Evolutionary conservation across 2,113 vertebrate genomes (phyloP).

Genomic region (Centropus unirufus): DNA sequence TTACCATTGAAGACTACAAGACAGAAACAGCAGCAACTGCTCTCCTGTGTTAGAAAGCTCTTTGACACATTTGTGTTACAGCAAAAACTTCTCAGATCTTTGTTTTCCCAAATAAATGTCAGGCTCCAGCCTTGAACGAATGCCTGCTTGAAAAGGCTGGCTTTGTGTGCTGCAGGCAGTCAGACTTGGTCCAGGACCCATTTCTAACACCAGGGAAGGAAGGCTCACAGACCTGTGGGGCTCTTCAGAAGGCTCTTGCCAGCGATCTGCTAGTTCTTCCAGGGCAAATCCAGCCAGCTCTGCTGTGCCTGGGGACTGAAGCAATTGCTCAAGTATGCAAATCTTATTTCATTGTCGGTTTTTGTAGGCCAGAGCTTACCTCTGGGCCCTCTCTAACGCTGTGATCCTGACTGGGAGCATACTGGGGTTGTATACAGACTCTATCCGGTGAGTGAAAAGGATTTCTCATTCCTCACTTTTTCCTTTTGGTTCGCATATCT

Average conservation of each 20-base stretch:
- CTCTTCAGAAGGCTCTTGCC: neutral
- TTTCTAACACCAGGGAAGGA: neutral
- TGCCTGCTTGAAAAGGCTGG: neutral
- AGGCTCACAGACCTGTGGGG: neutral
- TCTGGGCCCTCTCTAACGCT: neutral
- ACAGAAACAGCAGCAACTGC: neutral
- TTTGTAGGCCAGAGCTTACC: neutral
- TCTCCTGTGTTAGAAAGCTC: neutral
- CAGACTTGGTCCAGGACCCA: neutral
- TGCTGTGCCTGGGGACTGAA: neutral
- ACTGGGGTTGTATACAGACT: neutral
- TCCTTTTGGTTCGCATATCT: neutral
- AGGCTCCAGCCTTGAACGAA: neutral
- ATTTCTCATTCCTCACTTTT: neutral
- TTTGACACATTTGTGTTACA: neutral
- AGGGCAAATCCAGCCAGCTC: neutral
- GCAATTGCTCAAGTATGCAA: neutral
- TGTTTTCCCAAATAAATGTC: neutral
- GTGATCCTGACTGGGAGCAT: neutral
- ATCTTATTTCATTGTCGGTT: neutral
- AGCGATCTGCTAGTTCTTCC: neutral
- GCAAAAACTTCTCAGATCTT: constrained; percentile 17
- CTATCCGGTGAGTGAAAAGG: neutral
- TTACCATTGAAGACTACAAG: neutral
- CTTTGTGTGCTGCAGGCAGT: neutral